phyloP scores from a whole-genome alignment of 2,113 vertebrate genomes.

The Oreotrochilus melanogaster region DNA sequence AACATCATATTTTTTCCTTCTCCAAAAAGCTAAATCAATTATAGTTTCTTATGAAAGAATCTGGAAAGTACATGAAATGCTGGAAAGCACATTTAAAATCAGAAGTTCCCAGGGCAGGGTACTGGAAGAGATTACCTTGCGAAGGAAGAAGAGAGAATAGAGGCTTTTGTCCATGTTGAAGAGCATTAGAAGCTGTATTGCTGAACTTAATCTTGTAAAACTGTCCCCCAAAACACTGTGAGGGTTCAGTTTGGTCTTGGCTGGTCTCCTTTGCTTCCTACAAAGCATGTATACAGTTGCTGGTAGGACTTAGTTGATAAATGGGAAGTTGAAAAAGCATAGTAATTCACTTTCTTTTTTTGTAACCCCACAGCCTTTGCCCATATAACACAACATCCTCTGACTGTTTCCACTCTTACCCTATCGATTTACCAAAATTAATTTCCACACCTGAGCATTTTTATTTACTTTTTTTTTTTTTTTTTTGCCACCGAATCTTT shows the following conservation, averaged over 20 bases:
- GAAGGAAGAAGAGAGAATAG: not conserved
- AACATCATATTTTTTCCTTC: not conserved
- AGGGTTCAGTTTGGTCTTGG: not conserved
- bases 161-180: not conserved
- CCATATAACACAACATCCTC: not conserved
- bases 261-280: not conserved
- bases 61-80: not conserved
- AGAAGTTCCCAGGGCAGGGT: not conserved
- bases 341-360: not conserved
- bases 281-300: fast-evolving
- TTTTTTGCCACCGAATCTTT: not conserved
- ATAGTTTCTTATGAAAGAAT: not conserved
- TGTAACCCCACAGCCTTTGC: not conserved
- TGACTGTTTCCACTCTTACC: not conserved
- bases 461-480: not conserved
- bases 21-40: not conserved
- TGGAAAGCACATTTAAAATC: not conserved
- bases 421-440: not conserved
- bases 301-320: not conserved
- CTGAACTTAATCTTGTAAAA: not conserved
- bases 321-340: not conserved
- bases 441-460: not conserved
- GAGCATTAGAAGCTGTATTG: not conserved
- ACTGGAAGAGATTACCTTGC: not conserved
- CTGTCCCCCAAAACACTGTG: not conserved